Base-by-base conservation (phyloP, 2,113 vertebrate genomes). In the Chloroceryle aenea region DNA sequence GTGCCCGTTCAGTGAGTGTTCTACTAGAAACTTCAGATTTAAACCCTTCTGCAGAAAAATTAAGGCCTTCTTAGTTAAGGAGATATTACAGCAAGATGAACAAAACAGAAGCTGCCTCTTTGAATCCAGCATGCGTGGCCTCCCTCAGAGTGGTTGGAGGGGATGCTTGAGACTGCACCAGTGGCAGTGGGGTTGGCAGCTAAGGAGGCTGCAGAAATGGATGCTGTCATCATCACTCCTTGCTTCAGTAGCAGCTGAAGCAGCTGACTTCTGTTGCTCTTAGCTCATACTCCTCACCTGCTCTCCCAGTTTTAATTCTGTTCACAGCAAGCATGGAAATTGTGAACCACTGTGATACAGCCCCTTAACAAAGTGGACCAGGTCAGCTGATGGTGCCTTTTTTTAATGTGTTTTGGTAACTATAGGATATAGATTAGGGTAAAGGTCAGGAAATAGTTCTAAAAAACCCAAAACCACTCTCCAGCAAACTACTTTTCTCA, bases 111-210 rank as follows among this genome's bases (percentile, higher is more conserved):
- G 32, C 61, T 64, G 56, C 40, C 9, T 55, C 20, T 22, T 14
- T 14, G 53, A 40, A 40, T 48, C 73, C 38, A 27, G 10, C 12
- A 6, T 9, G 16, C 0, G 0, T 79, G 56, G 15, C 56, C 79
- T 86, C 14, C 29, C 25, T 43, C 7, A 14, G 32, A 26, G n/a
- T 3, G 23, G 13, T 30, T 0, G 0, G 48, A 68, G 53, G 6
- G 4, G 63, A 12, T 76, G 63, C 48, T 29, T 69, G 69, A 36
- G 66, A 2, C 55, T 21, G 59, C 55, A 4, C 3, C 61, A 25
- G 27, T n/a, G 55, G 52, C 68, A 50, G 42, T 38, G 63, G 58
- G 29, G 34, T 29, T 3, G 48, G 77, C 62, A 56, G 34, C 29
- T 29, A 6, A 30, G 38, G 52, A 59, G 13, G 67, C 75, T 62